phyloP scores from a whole-genome alignment of 2,888 invertebrate genomes.

The Lasioglossum pauxillum region DNA sequence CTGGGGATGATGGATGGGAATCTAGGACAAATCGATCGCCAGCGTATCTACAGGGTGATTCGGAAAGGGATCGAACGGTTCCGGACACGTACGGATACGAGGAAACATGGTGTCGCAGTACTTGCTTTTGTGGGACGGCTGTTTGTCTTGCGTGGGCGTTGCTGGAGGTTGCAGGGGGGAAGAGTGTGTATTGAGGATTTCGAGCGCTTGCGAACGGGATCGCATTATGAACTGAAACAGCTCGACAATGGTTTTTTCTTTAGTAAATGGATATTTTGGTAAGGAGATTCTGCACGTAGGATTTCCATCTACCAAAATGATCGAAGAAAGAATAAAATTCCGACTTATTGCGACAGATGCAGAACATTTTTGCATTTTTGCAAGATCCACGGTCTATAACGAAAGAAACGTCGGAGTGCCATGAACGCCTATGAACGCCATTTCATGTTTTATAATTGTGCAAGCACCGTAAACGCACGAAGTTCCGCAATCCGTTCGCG shows the following conservation, averaged over 20 bases:
- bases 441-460: not conserved
- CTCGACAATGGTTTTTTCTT: not conserved
- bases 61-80: constrained; percentile 9
- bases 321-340: too few relatives aligned
- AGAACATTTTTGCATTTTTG: too few relatives aligned
- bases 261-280: not conserved
- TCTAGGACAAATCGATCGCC: constrained; percentile 64
- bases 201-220: not conserved
- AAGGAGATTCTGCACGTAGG: not conserved
- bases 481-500: not conserved
- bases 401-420: not conserved
- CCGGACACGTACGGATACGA: not conserved
- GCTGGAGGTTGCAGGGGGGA: not conserved
- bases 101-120: not conserved
- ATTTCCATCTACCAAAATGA: too few relatives aligned
- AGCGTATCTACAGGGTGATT: constrained; percentile 11
- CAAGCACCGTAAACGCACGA: not conserved
- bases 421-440: not conserved
- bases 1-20: constrained; percentile 67
- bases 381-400: not conserved
- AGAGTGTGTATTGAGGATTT: not conserved
- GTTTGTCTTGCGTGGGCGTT: not conserved
- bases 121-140: not conserved
- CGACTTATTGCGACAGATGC: not conserved
- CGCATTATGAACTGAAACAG: not conserved